Evolutionary conservation across 2,113 vertebrate species (phyloP).

Genomic region (Zosterops hypoxanthus): DNA sequence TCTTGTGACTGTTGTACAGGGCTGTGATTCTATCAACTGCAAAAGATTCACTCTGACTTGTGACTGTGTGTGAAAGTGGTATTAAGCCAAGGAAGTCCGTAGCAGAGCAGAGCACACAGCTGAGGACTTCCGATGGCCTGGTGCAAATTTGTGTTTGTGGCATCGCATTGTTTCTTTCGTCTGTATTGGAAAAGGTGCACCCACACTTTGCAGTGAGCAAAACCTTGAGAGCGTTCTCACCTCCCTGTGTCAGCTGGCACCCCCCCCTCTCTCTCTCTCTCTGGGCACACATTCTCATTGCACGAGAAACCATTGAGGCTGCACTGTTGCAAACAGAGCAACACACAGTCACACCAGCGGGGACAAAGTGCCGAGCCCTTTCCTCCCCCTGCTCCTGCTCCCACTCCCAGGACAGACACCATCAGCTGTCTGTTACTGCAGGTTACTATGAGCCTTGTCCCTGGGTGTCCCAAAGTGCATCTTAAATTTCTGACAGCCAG

Average conservation of each 20-base stretch:
- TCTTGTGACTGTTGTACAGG: neutral
- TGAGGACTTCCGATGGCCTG: neutral
- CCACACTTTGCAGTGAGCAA: neutral
- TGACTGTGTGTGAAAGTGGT: neutral
- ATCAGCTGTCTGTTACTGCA: neutral
- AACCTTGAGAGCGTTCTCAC: neutral
- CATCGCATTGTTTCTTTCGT: neutral
- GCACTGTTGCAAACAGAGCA: neutral
- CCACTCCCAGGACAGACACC: neutral
- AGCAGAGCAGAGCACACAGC: neutral
- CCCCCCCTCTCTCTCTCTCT: neutral
- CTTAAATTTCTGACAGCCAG: constrained; percentile 60
- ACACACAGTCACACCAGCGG: accelerated
- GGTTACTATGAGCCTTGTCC: neutral
- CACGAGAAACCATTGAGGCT: neutral
- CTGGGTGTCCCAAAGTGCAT: constrained; percentile 30
- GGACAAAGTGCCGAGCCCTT: accelerated
- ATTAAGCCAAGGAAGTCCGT: neutral
- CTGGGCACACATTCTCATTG: neutral
- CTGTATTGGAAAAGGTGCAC: neutral
- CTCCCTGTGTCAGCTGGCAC: neutral
- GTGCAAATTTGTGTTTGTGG: neutral
- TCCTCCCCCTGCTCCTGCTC: neutral
- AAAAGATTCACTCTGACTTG: neutral
- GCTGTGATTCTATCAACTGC: neutral